A percentile compares a stretch with the other conserved stretches of the same genome.
These are phyloP conservation scores for Mionectes olivaceus DNA, from an alignment of 2,797 vertebrate genomes.

Conservation along the genomic window DNA sequence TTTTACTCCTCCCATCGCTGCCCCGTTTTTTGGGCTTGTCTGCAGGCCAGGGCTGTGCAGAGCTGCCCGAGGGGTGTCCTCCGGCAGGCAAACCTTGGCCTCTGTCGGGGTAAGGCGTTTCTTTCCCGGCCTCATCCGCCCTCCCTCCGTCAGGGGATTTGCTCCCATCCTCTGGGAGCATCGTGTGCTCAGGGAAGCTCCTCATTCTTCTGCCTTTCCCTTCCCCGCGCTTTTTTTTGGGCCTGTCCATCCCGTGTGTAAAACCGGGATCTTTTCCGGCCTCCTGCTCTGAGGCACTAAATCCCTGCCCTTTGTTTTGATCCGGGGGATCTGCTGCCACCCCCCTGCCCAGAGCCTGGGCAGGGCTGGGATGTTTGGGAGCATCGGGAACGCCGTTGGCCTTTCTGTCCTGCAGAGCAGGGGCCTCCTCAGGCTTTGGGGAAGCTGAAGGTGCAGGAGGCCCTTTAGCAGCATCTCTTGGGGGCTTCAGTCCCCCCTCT, in stretches of 20 bases:
- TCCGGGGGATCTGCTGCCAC: background rate
- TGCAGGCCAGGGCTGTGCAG: background rate
- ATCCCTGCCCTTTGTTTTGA: background rate
- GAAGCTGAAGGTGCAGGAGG: background rate
- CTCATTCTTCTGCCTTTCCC: background rate
- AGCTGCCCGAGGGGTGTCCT: fast-evolving
- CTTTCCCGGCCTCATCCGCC: background rate
- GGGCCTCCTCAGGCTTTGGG: fast-evolving
- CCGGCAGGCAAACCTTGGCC: background rate
- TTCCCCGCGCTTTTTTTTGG: background rate
- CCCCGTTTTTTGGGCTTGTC: conserved; percentile 21
- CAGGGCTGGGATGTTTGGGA: background rate
- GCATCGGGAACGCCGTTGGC: background rate
- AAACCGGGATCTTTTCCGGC: background rate
- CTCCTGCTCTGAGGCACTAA: background rate
- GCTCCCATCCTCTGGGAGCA: background rate
- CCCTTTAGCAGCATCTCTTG: fast-evolving
- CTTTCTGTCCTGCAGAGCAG: background rate
- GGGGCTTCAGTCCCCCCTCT: background rate
- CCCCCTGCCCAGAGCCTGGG: background rate
- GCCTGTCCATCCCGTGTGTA: background rate
- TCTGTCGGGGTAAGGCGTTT: fast-evolving
- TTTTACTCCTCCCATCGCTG: conserved; percentile 30
- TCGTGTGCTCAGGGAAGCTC: background rate
- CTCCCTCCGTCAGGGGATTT: background rate